Evolutionary conservation across 2,888 invertebrate species (phyloP), one percentile per base, ranked within the genome.

Genomic region (Neocrepidodera transversa): DNA sequence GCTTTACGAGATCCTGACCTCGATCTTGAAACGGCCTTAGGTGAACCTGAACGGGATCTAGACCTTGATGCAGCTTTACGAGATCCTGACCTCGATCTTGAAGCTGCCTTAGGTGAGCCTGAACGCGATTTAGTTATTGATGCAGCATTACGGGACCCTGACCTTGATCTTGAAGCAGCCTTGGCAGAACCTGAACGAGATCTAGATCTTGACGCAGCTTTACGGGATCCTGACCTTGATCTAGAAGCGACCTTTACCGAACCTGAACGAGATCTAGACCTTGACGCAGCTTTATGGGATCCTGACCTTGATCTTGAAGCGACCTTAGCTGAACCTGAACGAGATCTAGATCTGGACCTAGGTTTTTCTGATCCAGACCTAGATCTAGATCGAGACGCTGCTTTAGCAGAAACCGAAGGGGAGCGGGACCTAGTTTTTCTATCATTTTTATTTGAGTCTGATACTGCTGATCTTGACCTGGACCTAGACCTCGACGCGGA

Each of bases 171-270:
- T 14, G 50, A 50, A 16, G 36, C 51, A 4, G 38, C 20, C 28
- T 14, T 26, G 0, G 28, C 26, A 8, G 49, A 50, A n/a, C 48
- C 49, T 6, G 57, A 56, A 26, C 40, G 17, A 1, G 79, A 78
- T 7, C 75, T 66, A 20, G 75, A 68, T 60, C 68, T 48, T 2
- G 51, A 48, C 7, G 35, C 71, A 67, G 43, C 62, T 26, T 71
- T n/a, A n/a, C n/a, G n/a, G n/a, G n/a, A n/a, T n/a, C 72, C 64
- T n/a, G 79, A 78, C 7, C 75, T 65, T 20, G 75, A 68, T 60
- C 68, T 49, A 2, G 51, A 48, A 6, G 35, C 71, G 67, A 40
- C 62, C 20, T 71, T 38, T 26, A 68, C 64, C 4, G 60, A 50
- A 58, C 68, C 52, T 10, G 61, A 60, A 38, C 51, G 56, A 35